phyloP scores from a whole-genome alignment of 1,140 invertebrate species.

The Aricia agestis region DNA sequence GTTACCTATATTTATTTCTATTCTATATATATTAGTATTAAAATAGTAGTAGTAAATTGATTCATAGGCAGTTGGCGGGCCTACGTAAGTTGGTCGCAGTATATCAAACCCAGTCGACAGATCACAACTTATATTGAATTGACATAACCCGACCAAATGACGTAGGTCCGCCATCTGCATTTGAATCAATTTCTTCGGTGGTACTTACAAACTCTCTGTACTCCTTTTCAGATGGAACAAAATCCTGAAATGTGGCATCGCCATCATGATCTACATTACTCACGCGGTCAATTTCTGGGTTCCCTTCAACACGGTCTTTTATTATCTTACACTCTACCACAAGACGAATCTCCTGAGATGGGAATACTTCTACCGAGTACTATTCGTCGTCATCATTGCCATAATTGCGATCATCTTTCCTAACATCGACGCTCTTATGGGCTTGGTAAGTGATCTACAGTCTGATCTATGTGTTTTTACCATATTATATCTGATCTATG shows the following conservation, averaged over 20 bases:
- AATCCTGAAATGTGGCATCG: conserved; percentile 47
- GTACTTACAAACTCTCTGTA: too few species aligned
- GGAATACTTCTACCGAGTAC: conserved; percentile 47
- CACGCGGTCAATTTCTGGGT: conserved; percentile 59
- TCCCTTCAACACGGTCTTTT: conserved; percentile 52
- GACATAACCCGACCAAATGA: too few species aligned
- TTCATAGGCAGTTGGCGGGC: too few species aligned
- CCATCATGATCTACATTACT: conserved; percentile 55
- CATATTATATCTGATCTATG: neutral
- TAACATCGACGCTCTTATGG: conserved; percentile 54
- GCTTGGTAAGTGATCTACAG: conserved; percentile 54
- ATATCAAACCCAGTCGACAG: too few species aligned
- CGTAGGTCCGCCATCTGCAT: too few species aligned
- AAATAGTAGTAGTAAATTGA: too few species aligned
- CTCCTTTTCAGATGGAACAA: conserved; percentile 41
- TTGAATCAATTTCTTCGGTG: too few species aligned
- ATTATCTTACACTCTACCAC: conserved; percentile 41
- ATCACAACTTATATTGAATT: too few species aligned
- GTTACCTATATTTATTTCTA: too few species aligned
- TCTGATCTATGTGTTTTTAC: neutral
- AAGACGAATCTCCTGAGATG: conserved; percentile 34
- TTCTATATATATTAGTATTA: too few species aligned
- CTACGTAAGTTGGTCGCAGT: too few species aligned
- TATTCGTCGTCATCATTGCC: conserved; percentile 39
- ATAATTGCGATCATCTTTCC: conserved; percentile 51